These are phyloP conservation scores for Barnardius zonarius DNA, from an alignment of 2,113 vertebrate species.

Conservation along the genomic window DNA sequence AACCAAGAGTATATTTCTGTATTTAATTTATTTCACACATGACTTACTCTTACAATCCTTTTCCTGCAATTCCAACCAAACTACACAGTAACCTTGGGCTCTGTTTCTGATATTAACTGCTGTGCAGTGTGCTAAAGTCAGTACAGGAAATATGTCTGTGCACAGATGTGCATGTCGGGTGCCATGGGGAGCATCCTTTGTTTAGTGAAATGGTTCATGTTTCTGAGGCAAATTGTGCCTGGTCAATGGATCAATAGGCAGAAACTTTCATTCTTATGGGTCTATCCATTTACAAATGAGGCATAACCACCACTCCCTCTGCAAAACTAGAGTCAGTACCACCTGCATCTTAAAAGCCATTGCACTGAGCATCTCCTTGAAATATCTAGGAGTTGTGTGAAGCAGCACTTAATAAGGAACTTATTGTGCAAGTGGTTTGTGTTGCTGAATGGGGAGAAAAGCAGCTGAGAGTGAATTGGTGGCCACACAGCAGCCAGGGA, in stretches of 20 bases:
- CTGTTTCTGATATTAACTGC: not conserved
- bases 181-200: not conserved
- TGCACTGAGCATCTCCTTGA: not conserved
- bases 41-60: not conserved
- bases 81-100: not conserved
- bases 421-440: not conserved
- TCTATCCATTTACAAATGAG: not conserved
- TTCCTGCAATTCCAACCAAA: not conserved
- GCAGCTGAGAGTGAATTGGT: not conserved
- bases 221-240: not conserved
- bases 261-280: not conserved
- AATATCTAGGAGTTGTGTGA: not conserved
- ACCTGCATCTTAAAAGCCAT: not conserved
- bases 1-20: not conserved
- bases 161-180: accelerated
- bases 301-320: not conserved
- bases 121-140: not conserved
- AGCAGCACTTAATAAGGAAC: not conserved
- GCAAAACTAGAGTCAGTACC: not conserved
- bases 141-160: accelerated
- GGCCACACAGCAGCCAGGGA: not conserved
- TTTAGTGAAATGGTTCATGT: not conserved
- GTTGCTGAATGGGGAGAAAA: not conserved
- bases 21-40: not conserved
- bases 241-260: not conserved